phyloP scores from a whole-genome alignment of 2,797 vertebrate genomes.

The Pogoniulus pusillus region DNA sequence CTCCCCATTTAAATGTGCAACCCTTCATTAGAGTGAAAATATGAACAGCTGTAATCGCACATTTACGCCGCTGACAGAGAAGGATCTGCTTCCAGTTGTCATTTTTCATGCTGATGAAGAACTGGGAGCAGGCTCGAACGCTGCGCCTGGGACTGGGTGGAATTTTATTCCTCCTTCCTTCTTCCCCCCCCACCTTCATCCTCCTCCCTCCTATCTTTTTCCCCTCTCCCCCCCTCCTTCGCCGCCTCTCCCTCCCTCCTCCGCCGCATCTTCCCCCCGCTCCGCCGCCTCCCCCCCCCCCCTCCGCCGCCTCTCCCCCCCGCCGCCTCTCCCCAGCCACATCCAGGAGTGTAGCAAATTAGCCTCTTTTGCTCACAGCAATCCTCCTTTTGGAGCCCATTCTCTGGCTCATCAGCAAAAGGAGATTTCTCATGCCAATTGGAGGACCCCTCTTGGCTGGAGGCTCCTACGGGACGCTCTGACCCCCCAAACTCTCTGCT shows the following conservation, averaged over 20 bases:
- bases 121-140: conserved; percentile 62
- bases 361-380: conserved; percentile 62
- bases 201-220: neutral
- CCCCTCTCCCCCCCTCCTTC: neutral
- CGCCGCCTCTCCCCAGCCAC: neutral
- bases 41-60: conserved; percentile 81
- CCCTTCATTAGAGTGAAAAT: conserved; percentile 80
- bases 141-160: conserved; percentile 47
- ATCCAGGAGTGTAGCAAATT: conserved; percentile 59
- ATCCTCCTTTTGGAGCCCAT: conserved; percentile 65
- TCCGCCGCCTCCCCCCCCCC: too few relatives aligned
- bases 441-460: conserved; percentile 68
- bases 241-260: neutral
- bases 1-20: conserved; percentile 77
- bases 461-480: conserved; percentile 57
- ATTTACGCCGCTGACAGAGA: conserved; percentile 75
- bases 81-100: conserved; percentile 71
- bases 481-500: conserved; percentile 69
- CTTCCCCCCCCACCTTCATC: too few relatives aligned
- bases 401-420: conserved; percentile 64
- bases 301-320: neutral
- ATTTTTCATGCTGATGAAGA: conserved; percentile 76
- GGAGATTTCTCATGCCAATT: conserved; percentile 72
- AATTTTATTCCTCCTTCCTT: conserved; percentile 52
- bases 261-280: too few relatives aligned